Conservation (phyloP, 2,888 invertebrate genomes). For the Apodemia duryi region DNA sequence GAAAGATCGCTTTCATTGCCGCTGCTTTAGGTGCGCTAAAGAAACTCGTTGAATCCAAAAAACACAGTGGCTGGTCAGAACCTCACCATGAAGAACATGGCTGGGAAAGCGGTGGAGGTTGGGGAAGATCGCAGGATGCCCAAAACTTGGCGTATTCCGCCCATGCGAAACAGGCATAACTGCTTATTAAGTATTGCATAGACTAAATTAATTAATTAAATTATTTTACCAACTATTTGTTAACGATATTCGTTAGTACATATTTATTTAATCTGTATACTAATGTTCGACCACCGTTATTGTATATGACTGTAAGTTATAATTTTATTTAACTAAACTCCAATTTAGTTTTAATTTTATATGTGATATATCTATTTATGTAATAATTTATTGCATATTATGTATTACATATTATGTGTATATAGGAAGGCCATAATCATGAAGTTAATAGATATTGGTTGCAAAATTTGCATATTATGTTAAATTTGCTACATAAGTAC, state of each 20-base stretch:
- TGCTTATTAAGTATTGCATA: conserved; percentile 20
- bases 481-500: too few species aligned
- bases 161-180: conserved; percentile 68
- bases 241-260: conserved; percentile 24
- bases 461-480: too few species aligned
- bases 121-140: conserved; percentile 83
- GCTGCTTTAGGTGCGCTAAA: conserved; percentile 83
- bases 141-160: conserved; percentile 85
- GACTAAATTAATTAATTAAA: conserved; percentile 34
- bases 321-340: conserved; percentile 35
- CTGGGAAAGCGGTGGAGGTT: conserved; percentile 76
- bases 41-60: conserved; percentile 86
- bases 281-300: conserved; percentile 46
- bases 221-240: conserved; percentile 32
- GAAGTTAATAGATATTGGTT: background rate
- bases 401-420: conserved; percentile 24
- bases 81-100: conserved; percentile 81
- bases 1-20: conserved; percentile 89
- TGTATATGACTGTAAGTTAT: conserved; percentile 35
- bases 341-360: conserved; percentile 23
- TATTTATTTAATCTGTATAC: conserved; percentile 34
- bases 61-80: conserved; percentile 85
- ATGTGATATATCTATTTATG: conserved; percentile 23
- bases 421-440: background rate
- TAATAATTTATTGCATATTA: conserved; percentile 29